Evolutionary conservation across 2,113 vertebrate genomes (phyloP).

Genomic region (Anhinga rufa): DNA sequence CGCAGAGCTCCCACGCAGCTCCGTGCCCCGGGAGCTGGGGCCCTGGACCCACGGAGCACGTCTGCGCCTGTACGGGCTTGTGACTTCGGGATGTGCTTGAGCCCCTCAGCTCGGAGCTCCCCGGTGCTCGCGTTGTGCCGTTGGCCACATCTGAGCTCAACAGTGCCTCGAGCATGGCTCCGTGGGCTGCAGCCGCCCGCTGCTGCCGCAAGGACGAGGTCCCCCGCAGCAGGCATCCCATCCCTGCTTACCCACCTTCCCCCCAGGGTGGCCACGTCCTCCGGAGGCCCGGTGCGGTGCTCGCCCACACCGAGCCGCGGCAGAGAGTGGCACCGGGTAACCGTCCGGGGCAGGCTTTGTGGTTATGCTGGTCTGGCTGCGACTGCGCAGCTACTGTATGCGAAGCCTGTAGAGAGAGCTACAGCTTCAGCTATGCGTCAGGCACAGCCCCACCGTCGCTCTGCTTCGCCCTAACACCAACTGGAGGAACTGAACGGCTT

Average conservation of each 20-base stretch:
- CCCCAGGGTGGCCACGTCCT: accelerated
- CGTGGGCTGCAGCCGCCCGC: neutral
- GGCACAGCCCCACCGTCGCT: neutral
- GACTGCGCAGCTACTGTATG: neutral
- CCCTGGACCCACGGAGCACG: accelerated
- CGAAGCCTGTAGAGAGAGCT: constrained; percentile 59
- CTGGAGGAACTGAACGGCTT: neutral
- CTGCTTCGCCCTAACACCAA: neutral
- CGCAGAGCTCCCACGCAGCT: neutral
- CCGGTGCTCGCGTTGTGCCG: accelerated
- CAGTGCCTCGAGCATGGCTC: accelerated
- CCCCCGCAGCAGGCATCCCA: accelerated
- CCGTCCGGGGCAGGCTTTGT: neutral
- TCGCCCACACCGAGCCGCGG: accelerated
- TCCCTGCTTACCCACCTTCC: accelerated
- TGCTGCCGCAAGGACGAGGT: neutral
- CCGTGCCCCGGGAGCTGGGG: accelerated
- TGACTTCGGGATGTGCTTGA: accelerated
- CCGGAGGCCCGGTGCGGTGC: accelerated
- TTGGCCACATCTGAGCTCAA: accelerated
- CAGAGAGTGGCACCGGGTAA: neutral
- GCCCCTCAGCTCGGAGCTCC: neutral
- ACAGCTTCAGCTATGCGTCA: constrained; percentile 13
- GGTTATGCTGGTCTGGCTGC: neutral
- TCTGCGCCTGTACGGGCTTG: accelerated